A percentile compares a stretch with the other conserved stretches of the same genome.
Evolutionary conservation across 2,888 invertebrate genomes (phyloP).

Genomic region (Allacma fusca): DNA sequence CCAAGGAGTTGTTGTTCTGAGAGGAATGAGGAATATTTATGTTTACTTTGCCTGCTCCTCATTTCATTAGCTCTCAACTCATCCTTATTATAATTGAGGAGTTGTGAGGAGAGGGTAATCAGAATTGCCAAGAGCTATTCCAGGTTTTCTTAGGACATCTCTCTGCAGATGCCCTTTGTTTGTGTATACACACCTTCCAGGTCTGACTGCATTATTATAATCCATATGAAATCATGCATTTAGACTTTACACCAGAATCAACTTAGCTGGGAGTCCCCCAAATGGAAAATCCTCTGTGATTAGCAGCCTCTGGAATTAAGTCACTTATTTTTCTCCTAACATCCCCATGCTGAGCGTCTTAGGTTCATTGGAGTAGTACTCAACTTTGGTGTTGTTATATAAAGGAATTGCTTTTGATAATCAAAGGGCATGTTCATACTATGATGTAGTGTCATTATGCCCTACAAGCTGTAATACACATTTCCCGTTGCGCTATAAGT

Average conservation of each 20-base stretch:
- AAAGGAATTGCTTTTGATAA: too few species aligned
- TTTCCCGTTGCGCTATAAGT: too few species aligned
- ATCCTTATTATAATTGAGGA: conserved; percentile 36
- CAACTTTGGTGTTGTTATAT: too few species aligned
- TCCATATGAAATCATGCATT: background rate
- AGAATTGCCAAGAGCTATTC: conserved; percentile 42
- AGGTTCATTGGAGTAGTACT: too few species aligned
- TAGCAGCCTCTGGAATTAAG: too few species aligned
- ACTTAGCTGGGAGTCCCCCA: too few species aligned
- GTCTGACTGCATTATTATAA: background rate
- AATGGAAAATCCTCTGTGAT: too few species aligned
- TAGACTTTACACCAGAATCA: background rate
- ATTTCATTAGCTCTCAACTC: conserved; percentile 40
- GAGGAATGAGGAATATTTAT: conserved; percentile 24
- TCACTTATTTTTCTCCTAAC: too few species aligned
- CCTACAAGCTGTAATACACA: too few species aligned
- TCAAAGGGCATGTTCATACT: too few species aligned
- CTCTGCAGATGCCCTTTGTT: background rate
- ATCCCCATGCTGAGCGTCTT: too few species aligned
- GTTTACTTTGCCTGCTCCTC: conserved; percentile 34
- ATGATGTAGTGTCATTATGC: too few species aligned
- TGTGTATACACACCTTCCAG: background rate
- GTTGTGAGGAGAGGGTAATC: conserved; percentile 28
- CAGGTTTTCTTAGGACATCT: conserved; percentile 16
- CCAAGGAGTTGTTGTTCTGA: background rate